Base-by-base conservation (phyloP, 2,113 vertebrate species). In the Rhinogobius similis region DNA sequence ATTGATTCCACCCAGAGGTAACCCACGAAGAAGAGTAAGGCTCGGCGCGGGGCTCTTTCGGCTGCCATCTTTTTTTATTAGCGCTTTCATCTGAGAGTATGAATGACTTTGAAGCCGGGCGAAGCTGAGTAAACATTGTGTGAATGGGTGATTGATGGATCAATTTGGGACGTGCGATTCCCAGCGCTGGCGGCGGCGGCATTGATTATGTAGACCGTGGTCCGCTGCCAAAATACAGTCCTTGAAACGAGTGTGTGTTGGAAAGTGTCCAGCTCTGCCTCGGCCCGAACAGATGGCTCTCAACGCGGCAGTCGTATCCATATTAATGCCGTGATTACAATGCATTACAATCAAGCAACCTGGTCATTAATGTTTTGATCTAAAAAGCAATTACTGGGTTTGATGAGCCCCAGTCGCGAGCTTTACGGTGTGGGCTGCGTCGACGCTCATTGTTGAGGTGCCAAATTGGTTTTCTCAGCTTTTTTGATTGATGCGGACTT, bases 271-370 rank as follows among this genome's bases (percentile, higher is more conserved):
- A 84, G 81, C 50, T 18, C 70, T 50, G 77, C 72, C 70, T 65
- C 73, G 43, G 80, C 83, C n/a, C 70, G 78, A 87, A 84, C 92
- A 92, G 90, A 93, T 93, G 90, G 91, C 83, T 87, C 68, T 84
- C 75, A 75, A 67, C 70, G 83, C 87, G 86, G 84, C 66, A 84
- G 78, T 84, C 82, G 81, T 82, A 86, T 92, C 86, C 91, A 91
- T 91, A 92, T 91, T 93, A 90, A 92, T 93, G 84, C 79, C 83
- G 39, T 89, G 87, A 90, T 92, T 90, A 92, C 88, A 89, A 91
- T 88, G 76, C 89, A 87, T 85, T 87, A 86, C 87, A 89, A 90
- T 90, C 58, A 13, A 86, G 88, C 89, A 86, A 90, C 91, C 86
- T 90, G 85, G 84, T 92, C 89, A 89, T 93, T 92, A 91, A 88